Conservation (phyloP, 2,113 vertebrate species). For the Brienomyrus longianalis region DNA sequence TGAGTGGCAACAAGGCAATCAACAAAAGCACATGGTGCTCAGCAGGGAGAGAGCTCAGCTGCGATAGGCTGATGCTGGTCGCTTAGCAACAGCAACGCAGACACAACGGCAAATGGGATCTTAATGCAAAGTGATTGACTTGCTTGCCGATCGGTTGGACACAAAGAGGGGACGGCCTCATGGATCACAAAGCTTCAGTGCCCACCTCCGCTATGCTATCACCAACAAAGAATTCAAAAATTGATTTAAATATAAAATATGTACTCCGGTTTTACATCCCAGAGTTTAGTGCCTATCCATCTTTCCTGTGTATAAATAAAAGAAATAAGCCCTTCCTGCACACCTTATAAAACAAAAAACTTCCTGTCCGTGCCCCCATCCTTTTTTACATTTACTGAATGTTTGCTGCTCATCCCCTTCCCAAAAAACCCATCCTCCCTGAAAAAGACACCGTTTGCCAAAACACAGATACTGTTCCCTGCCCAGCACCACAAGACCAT, state of each 20-base stretch:
- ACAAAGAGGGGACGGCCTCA: neutral
- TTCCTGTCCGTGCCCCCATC: neutral
- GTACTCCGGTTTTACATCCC: neutral
- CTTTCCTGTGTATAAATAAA: neutral
- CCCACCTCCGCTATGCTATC: neutral
- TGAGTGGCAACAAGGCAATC: conserved; percentile 53
- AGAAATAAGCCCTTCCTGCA: neutral
- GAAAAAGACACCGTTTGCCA: neutral
- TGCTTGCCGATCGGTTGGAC: conserved; percentile 49
- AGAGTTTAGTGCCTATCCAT: neutral
- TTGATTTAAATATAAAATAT: neutral
- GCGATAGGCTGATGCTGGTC: conserved; percentile 45
- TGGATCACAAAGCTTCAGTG: neutral
- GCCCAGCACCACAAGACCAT: neutral
- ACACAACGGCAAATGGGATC: conserved; percentile 55
- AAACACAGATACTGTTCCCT: neutral
- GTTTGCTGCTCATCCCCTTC: neutral
- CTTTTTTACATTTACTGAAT: neutral
- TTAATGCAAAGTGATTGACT: conserved; percentile 38
- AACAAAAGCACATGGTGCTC: conserved; percentile 63
- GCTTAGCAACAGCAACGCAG: conserved; percentile 60
- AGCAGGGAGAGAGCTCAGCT: conserved; percentile 46
- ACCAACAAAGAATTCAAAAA: neutral
- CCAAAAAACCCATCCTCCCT: neutral
- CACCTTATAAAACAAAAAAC: neutral